phyloP scores from a whole-genome alignment of 2,113 vertebrate genomes.

The Reinhardtius hippoglossoides region DNA sequence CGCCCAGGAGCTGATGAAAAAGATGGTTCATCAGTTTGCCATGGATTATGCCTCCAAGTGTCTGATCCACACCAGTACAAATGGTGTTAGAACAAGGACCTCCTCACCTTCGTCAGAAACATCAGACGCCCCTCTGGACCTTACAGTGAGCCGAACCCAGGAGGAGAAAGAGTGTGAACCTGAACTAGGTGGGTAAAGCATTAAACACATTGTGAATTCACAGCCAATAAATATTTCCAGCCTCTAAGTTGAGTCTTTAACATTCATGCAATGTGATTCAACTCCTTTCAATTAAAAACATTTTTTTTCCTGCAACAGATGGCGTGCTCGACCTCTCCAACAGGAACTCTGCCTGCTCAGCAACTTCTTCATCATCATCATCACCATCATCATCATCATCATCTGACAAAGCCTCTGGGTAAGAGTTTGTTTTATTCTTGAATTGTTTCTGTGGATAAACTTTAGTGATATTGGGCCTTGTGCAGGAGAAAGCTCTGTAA shows the following conservation, averaged over 20 bases:
- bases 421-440: conserved; percentile 76
- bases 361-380: conserved; percentile 73
- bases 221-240: not conserved
- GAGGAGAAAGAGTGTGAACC: conserved; percentile 82
- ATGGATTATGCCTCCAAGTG: conserved; percentile 98
- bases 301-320: conserved; percentile 83
- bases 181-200: conserved; percentile 84
- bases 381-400: conserved; percentile 49
- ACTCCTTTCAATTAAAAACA: conserved; percentile 19
- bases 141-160: conserved; percentile 92
- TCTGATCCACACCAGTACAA: conserved; percentile 89
- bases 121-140: conserved; percentile 94
- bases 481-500: not conserved
- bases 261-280: not conserved
- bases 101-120: conserved; percentile 87
- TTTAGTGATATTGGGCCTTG: not conserved
- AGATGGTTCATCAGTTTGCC: conserved; percentile 98
- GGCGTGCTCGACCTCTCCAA: conserved; percentile 98
- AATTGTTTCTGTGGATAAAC: not conserved
- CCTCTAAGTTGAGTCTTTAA: not conserved
- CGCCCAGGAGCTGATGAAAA: conserved; percentile 99
- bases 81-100: conserved; percentile 85
- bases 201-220: not conserved
- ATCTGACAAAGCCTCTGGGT: conserved; percentile 87
- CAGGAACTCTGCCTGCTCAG: conserved; percentile 86